Conservation (phyloP, 2,888 invertebrate species). For the Ceraclea dissimilis region DNA sequence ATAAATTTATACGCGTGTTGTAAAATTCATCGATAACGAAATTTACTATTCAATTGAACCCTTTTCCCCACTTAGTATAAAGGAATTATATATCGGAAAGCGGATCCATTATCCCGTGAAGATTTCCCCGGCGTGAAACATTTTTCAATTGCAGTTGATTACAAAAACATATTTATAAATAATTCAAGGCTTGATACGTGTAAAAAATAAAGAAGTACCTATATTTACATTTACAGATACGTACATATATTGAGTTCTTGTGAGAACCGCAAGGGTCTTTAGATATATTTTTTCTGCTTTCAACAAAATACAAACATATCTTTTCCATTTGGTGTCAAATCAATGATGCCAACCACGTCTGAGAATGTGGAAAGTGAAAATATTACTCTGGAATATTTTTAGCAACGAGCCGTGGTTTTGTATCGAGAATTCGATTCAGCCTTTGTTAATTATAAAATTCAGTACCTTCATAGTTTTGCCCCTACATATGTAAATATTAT, state of each 20-base stretch:
- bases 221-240: too few species aligned
- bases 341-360: neutral
- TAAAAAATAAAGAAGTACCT: too few species aligned
- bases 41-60: neutral
- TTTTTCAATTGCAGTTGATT: constrained; percentile 1
- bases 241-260: neutral
- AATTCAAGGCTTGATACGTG: neutral
- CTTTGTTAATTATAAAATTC: too few species aligned
- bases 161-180: neutral
- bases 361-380: neutral
- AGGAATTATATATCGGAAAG: neutral
- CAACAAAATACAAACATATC: too few species aligned
- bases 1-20: neutral
- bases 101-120: neutral
- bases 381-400: too few species aligned
- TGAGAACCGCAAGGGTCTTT: neutral
- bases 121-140: neutral
- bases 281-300: too few species aligned
- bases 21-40: neutral
- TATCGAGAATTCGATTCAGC: too few species aligned
- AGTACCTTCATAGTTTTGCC: too few species aligned
- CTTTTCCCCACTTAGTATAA: neutral
- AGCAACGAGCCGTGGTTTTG: too few species aligned
- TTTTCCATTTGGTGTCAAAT: too few species aligned
- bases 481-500: too few species aligned